Conservation (phyloP, 2,113 vertebrate genomes). For the Cyanoliseus patagonus region DNA sequence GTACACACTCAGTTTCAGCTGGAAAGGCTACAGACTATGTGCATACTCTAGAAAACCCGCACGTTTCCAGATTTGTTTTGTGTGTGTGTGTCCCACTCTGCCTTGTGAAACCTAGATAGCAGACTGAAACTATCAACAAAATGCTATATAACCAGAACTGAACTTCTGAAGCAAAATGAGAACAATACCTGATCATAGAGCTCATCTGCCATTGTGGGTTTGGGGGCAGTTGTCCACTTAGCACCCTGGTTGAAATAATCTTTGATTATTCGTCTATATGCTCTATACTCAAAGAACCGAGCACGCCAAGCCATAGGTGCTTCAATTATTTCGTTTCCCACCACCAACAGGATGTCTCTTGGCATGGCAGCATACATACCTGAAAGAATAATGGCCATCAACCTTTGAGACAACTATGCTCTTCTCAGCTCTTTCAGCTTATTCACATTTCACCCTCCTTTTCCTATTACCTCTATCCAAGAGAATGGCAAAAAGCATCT, state of each 20-base stretch:
- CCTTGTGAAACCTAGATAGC: background rate
- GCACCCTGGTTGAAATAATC: slow-evolving; percentile 94
- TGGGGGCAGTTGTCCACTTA: slow-evolving; percentile 98
- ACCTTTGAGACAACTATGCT: background rate
- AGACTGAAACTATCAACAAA: background rate
- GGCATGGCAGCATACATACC: slow-evolving; percentile 99
- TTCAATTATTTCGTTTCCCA: slow-evolving; percentile 98
- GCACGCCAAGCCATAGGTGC: slow-evolving; percentile 98
- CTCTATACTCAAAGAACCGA: slow-evolving; percentile 97
- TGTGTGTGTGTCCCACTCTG: background rate
- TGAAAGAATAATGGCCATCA: slow-evolving; percentile 48
- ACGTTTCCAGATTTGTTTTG: background rate
- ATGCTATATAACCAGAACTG: background rate
- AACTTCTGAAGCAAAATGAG: background rate
- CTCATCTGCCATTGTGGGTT: slow-evolving; percentile 93
- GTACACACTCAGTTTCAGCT: background rate
- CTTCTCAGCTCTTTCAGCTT: background rate
- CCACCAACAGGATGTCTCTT: slow-evolving; percentile 93
- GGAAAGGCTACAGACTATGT: background rate
- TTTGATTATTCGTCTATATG: slow-evolving; percentile 93
- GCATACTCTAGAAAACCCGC: background rate
- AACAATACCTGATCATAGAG: slow-evolving; percentile 90
- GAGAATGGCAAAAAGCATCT: background rate
- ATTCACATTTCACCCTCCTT: background rate
- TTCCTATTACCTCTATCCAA: background rate